These are phyloP conservation scores for Bursaphelenchus mucronatus DNA, from an alignment of 1,140 invertebrate genomes.

Conservation along the genomic window DNA sequence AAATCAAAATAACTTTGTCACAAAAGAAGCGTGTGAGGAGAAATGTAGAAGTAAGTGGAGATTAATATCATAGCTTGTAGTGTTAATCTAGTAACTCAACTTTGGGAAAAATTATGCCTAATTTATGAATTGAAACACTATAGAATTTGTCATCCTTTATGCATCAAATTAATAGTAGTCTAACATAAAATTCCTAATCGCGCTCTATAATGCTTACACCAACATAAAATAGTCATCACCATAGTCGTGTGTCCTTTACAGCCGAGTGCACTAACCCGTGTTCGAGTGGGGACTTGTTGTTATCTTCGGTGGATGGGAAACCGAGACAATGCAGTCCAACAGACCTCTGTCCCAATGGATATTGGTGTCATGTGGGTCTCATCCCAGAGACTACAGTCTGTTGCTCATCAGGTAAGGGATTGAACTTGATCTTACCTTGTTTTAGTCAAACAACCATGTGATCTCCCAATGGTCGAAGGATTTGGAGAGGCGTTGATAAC, in stretches of 20 bases:
- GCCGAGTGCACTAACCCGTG: conserved; percentile 54
- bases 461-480: conserved; percentile 49
- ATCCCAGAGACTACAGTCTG: conserved; percentile 57
- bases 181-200: no score
- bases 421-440: background rate
- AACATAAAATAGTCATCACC: no score
- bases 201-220: no score
- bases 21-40: conserved; percentile 35
- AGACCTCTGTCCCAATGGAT: conserved; percentile 48
- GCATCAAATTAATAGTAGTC: no score
- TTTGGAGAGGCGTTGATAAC: conserved; percentile 42
- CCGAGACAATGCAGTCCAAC: conserved; percentile 49
- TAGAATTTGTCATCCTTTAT: no score
- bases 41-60: conserved; percentile 36
- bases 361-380: conserved; percentile 59
- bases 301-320: conserved; percentile 42
- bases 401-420: conserved; percentile 44
- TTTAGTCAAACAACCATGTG: conserved; percentile 48
- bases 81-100: background rate
- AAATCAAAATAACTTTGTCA: conserved; percentile 51
- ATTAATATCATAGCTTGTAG: conserved; percentile 17
- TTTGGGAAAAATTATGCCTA: no score
- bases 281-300: conserved; percentile 46
- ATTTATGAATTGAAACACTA: no score
- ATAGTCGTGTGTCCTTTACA: conserved; percentile 17